Conservation (phyloP, 2,888 invertebrate genomes). For the Prenolepis imparis region DNA sequence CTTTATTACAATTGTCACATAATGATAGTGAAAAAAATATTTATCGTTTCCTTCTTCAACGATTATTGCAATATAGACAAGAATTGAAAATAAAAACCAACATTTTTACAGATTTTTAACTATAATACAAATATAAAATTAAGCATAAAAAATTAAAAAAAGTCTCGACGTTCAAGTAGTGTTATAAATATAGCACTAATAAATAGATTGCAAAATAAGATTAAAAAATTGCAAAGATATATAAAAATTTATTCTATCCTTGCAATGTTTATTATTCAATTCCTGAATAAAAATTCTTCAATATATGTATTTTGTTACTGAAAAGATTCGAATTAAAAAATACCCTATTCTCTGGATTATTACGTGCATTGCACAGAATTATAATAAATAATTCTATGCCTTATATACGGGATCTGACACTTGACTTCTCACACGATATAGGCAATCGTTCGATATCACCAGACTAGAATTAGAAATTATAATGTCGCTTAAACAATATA, state of each 20-base stretch:
- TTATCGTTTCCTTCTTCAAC: not conserved
- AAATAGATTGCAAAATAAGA: not conserved
- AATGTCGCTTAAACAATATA: constrained; percentile 1
- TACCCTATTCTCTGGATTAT: not conserved
- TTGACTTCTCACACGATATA: constrained; percentile 10
- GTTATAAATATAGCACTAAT: not conserved
- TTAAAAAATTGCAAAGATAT: not conserved
- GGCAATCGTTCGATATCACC: not conserved
- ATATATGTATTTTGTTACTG: not conserved
- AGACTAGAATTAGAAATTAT: not conserved
- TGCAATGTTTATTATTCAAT: not conserved
- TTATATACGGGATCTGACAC: not conserved
- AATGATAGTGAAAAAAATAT: not conserved
- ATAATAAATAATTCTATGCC: not conserved
- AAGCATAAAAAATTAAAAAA: not conserved
- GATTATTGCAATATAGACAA: not conserved
- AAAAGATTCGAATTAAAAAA: not conserved
- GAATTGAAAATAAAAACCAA: not conserved
- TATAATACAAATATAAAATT: not conserved
- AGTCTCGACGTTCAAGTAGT: not conserved
- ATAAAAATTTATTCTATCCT: not conserved
- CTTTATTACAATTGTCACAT: not conserved
- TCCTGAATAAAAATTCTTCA: not conserved
- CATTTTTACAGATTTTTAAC: not conserved
- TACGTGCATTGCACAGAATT: no score